Evolutionary conservation across 1,140 invertebrate genomes (phyloP).

Genomic region (Scaptodrosophila lebanonensis): DNA sequence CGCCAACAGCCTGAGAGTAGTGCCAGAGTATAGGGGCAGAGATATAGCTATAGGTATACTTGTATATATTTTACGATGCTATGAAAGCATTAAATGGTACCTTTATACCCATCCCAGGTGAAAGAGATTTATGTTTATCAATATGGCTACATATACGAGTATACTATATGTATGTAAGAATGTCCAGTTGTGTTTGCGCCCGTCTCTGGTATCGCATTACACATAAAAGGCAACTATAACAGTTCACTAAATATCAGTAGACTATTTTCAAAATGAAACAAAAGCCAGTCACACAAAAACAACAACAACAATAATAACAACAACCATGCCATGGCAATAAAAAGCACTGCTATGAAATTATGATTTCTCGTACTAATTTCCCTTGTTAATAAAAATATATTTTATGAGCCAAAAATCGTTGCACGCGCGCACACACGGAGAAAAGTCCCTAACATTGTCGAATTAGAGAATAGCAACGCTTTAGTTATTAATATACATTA

Average conservation of each 20-base stretch:
- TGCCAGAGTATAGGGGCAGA: no score
- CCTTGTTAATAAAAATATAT: slow-evolving; percentile 68
- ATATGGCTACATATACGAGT: slow-evolving; percentile 16
- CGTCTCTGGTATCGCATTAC: slow-evolving; percentile 16
- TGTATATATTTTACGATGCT: slow-evolving; percentile 48
- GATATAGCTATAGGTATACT: no score
- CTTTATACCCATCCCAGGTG: slow-evolving; percentile 1
- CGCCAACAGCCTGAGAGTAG: slow-evolving; percentile 47
- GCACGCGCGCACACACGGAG: no score
- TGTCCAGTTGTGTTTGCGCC: slow-evolving; percentile 15
- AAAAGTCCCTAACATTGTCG: no score
- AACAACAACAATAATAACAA: slow-evolving; percentile 48
- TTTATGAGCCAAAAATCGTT: slow-evolving; percentile 51
- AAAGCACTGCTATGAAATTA: slow-evolving; percentile 59
- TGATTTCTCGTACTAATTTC: slow-evolving; percentile 68
- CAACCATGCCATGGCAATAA: not conserved
- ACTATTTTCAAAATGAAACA: slow-evolving; percentile 1
- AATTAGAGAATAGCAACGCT: no score
- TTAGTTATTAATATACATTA: no score
- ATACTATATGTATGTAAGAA: slow-evolving; percentile 1
- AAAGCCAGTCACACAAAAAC: slow-evolving; percentile 22
- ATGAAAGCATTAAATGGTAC: slow-evolving; percentile 33
- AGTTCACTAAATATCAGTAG: no score
- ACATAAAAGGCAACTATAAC: slow-evolving; percentile 12
- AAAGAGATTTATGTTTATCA: slow-evolving; percentile 42